Base-by-base conservation (phyloP, 1,140 invertebrate genomes). In the Danaus plexippus region DNA sequence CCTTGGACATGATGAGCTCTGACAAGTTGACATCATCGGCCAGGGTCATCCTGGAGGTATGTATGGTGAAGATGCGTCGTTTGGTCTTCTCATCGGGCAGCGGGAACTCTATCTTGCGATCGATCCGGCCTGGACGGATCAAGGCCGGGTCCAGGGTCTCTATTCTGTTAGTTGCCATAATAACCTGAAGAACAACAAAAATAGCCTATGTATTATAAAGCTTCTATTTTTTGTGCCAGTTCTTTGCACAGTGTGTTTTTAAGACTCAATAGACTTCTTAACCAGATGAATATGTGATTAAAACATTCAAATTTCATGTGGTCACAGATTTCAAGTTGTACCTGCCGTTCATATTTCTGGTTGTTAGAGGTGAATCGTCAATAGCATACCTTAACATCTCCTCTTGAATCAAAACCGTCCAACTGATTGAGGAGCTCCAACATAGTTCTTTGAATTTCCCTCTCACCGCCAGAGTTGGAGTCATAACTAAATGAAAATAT, bases 361-460 rank as follows among this genome's bases (percentile, higher is more conserved):
- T 32, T 32, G 6, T 32, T 32, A 32, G 22, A 32, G 22, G 22
- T 32, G 18, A 32, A 32, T 32, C 2, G 7, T 9, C 18, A 11
- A 44, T 22, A 46, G 55, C 53, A 41, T 77, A 95, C 95, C 89
- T 98, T 97, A 1, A 97, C 96, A 91, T 98, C 97, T 11, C 97
- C 97, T 47, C 96, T 88, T 1, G 96, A 98, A 89, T 99, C 97
- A 88, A 99, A 99, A 66, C 98, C 98, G 90, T 99, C 98, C 15
- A 99, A 88, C 88, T 99, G 98, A 89, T 99, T 99, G 0, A 99
- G 90, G 12, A 99, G 88, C 85, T 99, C 98, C 87, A 99, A 93
- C 98, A 99, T 99, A 61, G 98, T 99, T 80, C 98, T 91, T 84
- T 99, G 98, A 88, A 99, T 99, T 91, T 99, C 98, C 62, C 98